Percentiles rank a stretch among this genome's conserved stretches.
Conservation (phyloP, 2,888 invertebrate species). For the Platycheirus albimanus region DNA sequence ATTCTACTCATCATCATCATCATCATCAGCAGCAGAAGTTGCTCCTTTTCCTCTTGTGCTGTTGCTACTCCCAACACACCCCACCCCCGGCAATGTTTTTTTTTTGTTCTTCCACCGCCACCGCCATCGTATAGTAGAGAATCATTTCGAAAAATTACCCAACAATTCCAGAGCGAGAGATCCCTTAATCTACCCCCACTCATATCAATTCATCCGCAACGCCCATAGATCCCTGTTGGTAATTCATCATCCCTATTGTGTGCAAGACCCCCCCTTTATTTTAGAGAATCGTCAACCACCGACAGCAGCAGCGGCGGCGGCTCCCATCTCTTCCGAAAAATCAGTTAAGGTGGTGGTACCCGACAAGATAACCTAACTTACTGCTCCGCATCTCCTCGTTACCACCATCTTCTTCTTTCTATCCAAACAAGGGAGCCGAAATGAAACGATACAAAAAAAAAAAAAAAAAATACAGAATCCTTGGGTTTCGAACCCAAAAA, state of each 20-base stretch:
- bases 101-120: slow-evolving; percentile 30
- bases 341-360: slow-evolving; percentile 63
- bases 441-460: slow-evolving; percentile 37
- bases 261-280: slow-evolving; percentile 69
- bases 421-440: slow-evolving; percentile 58
- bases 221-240: slow-evolving; percentile 69
- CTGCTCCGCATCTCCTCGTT: slow-evolving; percentile 74
- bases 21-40: slow-evolving; percentile 66
- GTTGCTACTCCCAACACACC: slow-evolving; percentile 3
- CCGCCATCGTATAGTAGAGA: slow-evolving; percentile 21
- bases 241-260: slow-evolving; percentile 75
- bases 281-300: slow-evolving; percentile 68
- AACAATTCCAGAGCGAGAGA: slow-evolving; percentile 62
- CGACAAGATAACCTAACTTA: slow-evolving; percentile 75
- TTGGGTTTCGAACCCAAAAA: slow-evolving; percentile 71
- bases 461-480: slow-evolving; percentile 48
- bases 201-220: slow-evolving; percentile 80
- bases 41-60: slow-evolving; percentile 29
- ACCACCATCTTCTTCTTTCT: slow-evolving; percentile 56
- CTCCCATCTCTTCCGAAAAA: slow-evolving; percentile 61
- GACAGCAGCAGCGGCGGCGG: slow-evolving; percentile 70
- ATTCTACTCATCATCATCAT: slow-evolving; percentile 72
- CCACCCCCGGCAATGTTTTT: background rate
- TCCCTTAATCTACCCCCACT: slow-evolving; percentile 76
- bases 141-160: slow-evolving; percentile 73